Conservation (phyloP, 2,797 vertebrate species). For the Lycodopsis pacificus region DNA sequence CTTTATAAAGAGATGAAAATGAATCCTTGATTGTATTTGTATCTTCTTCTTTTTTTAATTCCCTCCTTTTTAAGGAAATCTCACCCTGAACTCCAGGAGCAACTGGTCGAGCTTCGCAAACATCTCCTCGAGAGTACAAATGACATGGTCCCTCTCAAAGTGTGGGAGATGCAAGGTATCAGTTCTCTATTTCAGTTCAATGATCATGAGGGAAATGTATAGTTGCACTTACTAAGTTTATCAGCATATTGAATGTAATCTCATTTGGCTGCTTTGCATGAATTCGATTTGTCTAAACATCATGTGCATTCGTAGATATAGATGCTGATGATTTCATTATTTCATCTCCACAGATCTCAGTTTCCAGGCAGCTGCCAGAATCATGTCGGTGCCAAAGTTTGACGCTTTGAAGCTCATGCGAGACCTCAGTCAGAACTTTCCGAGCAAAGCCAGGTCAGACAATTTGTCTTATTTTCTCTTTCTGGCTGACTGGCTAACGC, state of each 20-base stretch:
- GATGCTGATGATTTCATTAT: constrained; percentile 23
- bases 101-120: constrained; percentile 89
- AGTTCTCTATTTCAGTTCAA: not conserved
- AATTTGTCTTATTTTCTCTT: constrained; percentile 25
- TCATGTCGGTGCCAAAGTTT: constrained; percentile 89
- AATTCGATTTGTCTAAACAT: constrained; percentile 9
- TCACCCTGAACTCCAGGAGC: constrained; percentile 89
- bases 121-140: constrained; percentile 92
- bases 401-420: constrained; percentile 93
- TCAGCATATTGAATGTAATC: not conserved
- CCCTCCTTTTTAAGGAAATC: constrained; percentile 80
- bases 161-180: constrained; percentile 97
- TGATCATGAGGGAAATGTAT: not conserved
- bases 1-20: not conserved
- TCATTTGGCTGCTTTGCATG: not conserved
- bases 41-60: not conserved
- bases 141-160: constrained; percentile 93
- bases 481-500: constrained; percentile 13
- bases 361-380: constrained; percentile 94
- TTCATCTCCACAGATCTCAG: constrained; percentile 88
- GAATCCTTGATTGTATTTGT: not conserved
- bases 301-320: not conserved
- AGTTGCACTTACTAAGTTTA: not conserved
- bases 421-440: constrained; percentile 97
- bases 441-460: constrained; percentile 93